phyloP scores from a whole-genome alignment of 1,140 invertebrate genomes.

The Physella acuta region DNA sequence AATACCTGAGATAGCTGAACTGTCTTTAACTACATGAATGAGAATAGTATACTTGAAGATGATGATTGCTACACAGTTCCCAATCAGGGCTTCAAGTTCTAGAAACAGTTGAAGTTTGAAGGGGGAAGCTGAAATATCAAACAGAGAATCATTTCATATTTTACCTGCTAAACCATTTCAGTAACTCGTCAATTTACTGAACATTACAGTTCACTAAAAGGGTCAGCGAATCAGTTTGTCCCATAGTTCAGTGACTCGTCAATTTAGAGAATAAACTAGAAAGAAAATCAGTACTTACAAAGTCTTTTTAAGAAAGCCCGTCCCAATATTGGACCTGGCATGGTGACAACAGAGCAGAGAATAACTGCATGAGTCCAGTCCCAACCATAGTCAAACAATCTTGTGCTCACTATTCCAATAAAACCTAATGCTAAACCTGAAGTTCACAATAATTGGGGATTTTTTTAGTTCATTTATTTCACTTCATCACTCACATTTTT shows the following conservation, averaged over 20 bases:
- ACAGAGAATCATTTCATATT: not conserved
- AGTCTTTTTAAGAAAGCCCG: conserved; percentile 4
- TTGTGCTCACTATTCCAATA: not conserved
- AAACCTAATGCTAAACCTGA: not conserved
- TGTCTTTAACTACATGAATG: not conserved
- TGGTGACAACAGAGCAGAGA: not conserved
- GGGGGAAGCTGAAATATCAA: conserved; percentile 3
- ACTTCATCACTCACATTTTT: not conserved
- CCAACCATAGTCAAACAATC: conserved; percentile 9
- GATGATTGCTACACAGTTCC: not conserved
- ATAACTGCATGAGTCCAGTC: conserved; percentile 8
- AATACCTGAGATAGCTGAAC: conserved; percentile 4
- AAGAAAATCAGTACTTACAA: not conserved
- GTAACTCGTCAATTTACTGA: not conserved
- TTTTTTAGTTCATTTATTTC: not conserved
- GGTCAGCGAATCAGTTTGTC: not conserved
- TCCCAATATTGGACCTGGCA: not conserved
- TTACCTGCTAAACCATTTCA: not conserved
- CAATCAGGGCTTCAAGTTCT: conserved; percentile 10
- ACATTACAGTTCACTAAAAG: not conserved
- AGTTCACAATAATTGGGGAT: not conserved
- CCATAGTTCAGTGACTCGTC: not conserved
- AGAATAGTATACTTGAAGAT: conserved; percentile 13
- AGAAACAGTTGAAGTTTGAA: conserved; percentile 4
- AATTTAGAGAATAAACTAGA: not conserved